Evolutionary conservation across 2,113 vertebrate genomes (phyloP).

Genomic region (Neolamprologus ventralis): DNA sequence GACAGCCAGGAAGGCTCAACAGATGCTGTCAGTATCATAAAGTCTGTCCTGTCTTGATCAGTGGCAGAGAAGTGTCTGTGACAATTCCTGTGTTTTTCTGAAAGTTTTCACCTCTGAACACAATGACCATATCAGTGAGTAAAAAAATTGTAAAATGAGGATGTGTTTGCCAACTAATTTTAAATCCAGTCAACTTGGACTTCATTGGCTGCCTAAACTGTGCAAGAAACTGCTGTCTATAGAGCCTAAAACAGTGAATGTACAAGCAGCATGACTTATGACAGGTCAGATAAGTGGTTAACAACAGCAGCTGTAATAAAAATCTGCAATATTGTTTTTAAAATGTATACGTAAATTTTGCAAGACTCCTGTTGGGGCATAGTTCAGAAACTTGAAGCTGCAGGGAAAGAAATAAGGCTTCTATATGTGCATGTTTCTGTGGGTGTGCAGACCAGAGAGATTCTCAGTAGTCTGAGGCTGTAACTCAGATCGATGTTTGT

Average conservation of each 20-base stretch:
- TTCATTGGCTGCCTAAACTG: not conserved
- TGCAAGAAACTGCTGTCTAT: not conserved
- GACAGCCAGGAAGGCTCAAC: not conserved
- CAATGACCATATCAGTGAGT: not conserved
- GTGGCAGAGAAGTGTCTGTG: not conserved
- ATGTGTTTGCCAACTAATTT: not conserved
- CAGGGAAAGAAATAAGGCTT: not conserved
- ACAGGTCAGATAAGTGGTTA: not conserved
- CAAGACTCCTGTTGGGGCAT: not conserved
- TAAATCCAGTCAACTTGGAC: not conserved
- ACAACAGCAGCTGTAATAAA: not conserved
- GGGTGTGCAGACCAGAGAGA: not conserved
- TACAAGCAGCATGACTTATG: not conserved
- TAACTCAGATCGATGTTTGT: conserved; percentile 61
- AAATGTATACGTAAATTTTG: not conserved
- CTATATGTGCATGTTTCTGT: not conserved
- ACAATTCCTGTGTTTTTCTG: not conserved
- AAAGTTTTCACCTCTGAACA: not conserved
- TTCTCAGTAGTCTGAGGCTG: conserved; percentile 24
- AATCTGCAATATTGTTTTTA: not conserved
- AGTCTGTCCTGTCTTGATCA: not conserved
- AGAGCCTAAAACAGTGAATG: not conserved
- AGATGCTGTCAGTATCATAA: not conserved
- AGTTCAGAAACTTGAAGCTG: conserved; percentile 2
- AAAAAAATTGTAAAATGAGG: not conserved